phyloP scores from a whole-genome alignment of 2,888 invertebrate species.

The Hydroisotoma schaefferi region DNA sequence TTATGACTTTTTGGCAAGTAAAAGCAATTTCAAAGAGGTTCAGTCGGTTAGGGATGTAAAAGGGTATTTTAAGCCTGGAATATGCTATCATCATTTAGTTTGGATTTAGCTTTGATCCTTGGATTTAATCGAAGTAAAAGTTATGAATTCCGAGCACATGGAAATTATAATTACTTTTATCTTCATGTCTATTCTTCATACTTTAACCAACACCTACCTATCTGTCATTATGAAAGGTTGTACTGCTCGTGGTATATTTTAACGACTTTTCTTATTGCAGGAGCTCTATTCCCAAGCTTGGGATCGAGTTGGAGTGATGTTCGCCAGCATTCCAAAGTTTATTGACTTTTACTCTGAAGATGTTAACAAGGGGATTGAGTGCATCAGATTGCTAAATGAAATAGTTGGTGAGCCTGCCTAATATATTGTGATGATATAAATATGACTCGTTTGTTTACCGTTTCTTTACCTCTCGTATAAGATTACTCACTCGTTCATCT shows the following conservation, averaged over 20 bases:
- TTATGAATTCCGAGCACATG: too few species aligned
- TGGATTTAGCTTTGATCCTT: too few species aligned
- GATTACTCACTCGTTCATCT: background rate
- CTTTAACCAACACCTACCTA: too few species aligned
- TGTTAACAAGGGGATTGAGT: conserved; percentile 95
- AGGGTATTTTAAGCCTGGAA: too few species aligned
- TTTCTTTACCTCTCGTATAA: background rate
- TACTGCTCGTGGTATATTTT: background rate
- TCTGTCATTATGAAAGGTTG: background rate
- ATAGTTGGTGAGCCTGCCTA: conserved; percentile 77
- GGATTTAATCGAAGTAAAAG: too few species aligned
- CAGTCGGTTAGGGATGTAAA: too few species aligned
- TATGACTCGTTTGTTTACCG: background rate
- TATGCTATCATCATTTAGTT: too few species aligned
- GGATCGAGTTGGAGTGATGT: conserved; percentile 88
- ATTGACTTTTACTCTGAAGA: conserved; percentile 97
- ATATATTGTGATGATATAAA: too few species aligned
- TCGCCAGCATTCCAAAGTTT: conserved; percentile 96
- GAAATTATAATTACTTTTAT: too few species aligned
- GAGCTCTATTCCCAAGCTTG: conserved; percentile 78
- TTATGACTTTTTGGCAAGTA: too few species aligned
- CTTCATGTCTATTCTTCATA: too few species aligned
- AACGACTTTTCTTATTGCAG: conserved; percentile 54
- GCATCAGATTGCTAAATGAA: conserved; percentile 94
- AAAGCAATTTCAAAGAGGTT: too few species aligned